Evolutionary conservation across 2,797 vertebrate species (phyloP), one percentile per base, ranked within the genome.

Genomic region (Eulemur mongoz): DNA sequence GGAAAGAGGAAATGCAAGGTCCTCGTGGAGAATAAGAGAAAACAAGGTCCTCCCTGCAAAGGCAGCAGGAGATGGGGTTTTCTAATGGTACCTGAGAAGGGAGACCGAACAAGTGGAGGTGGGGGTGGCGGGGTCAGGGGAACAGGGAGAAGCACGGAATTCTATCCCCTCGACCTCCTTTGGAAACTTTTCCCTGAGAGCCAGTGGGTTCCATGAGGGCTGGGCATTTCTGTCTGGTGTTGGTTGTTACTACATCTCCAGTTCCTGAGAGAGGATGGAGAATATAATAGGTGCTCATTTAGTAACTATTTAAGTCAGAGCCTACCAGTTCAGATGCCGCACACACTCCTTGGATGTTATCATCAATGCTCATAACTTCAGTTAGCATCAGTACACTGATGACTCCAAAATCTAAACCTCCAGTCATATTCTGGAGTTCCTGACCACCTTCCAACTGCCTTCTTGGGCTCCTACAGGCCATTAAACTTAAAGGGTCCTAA

Each of bases 341-440:
- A 63, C 20, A 18, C 0, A 1, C 35, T 59, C 38, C 83, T 38
- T 59, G 57, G 63, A 57, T 67, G 50, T 59, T 14, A 35, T 32
- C 32, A 40, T 8, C 20, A 69, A n/a, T 8, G 50, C 18, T 57
- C 38, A 45, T 2, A 69, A 78, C 5, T n/a, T 80, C 59, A 45
- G 23, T 43, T 38, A 48, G 30, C 38, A 38, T 30, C n/a, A 50
- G 4, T 9, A 23, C 6, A 0, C 27, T 0, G 4, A 6, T 18
- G 38, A 69, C 4, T 23, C 50, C n/a, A 32, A 48, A 43, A 63
- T 69, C 67, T 35, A 30, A 50, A 25, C 32, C 65, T 57, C 40
- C 2, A 2, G 40, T 9, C 38, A 0, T 18, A 40, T 8, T 79
- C 88, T 7, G 63, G 67, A 87, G 78, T 72, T 90, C 23, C n/a